Conservation (phyloP, 2,888 invertebrate genomes). For the Pollenia labialis region DNA sequence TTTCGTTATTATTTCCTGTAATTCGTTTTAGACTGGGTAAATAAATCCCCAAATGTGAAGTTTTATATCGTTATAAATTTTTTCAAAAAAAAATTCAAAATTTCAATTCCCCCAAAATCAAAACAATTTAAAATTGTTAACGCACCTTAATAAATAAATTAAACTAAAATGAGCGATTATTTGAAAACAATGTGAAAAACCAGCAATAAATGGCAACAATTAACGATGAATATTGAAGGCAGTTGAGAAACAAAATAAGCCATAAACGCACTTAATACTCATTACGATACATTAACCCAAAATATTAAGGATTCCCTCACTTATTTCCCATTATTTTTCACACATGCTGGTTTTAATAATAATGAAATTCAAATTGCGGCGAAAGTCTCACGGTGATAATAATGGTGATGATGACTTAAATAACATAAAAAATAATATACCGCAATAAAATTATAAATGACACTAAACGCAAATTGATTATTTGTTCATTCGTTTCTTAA, state of each 20-base stretch:
- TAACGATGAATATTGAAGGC: background rate
- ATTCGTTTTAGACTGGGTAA: background rate
- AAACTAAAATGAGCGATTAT: background rate
- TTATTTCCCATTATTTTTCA: background rate
- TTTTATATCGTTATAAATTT: too few relatives aligned
- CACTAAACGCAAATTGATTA: background rate
- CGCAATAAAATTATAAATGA: background rate
- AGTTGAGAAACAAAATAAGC: background rate
- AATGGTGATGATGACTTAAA: background rate
- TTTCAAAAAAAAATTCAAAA: too few relatives aligned
- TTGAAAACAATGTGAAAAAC: background rate
- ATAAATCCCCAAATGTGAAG: background rate
- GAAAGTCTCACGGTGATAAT: background rate
- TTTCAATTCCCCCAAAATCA: background rate
- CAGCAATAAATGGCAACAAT: background rate
- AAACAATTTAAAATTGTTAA: background rate
- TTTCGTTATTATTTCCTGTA: background rate
- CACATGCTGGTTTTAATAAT: background rate
- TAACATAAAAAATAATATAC: constrained; percentile 7
- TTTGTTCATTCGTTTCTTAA: background rate
- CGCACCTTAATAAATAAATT: constrained; percentile 2
- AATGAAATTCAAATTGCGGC: background rate
- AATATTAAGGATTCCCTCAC: background rate
- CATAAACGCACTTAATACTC: constrained; percentile 1
- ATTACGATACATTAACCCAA: background rate